Conservation (phyloP, 2,113 vertebrate species). For the Lepus americanus region DNA sequence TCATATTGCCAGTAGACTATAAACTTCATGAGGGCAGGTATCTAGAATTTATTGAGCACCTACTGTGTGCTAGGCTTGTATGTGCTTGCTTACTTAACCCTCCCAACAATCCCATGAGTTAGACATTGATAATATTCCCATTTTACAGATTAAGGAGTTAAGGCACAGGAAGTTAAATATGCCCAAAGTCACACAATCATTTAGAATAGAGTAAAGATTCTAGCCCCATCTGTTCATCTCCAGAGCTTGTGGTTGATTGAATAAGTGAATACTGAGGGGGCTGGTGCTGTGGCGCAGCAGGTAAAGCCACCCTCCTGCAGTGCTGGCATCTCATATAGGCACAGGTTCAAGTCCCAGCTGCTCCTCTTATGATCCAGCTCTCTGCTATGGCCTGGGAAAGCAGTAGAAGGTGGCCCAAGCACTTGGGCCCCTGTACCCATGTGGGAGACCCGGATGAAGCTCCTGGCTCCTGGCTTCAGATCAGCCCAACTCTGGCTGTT, state of each 20-base stretch:
- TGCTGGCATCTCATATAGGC: too few species aligned
- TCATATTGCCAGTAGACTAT: not conserved
- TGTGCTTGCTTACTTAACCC: not conserved
- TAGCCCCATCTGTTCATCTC: not conserved
- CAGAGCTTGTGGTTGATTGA: not conserved
- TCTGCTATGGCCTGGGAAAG: too few species aligned
- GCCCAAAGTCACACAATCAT: not conserved
- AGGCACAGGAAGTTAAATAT: conserved; percentile 2
- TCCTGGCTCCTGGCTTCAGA: too few species aligned
- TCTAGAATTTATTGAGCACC: not conserved
- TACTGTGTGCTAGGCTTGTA: not conserved
- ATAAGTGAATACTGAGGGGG: conserved; percentile 17
- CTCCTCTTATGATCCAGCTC: too few species aligned
- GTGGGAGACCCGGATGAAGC: too few species aligned
- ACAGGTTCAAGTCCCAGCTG: too few species aligned
- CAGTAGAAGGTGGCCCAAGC: too few species aligned
- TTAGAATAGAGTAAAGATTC: not conserved
- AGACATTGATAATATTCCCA: not conserved
- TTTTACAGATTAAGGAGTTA: not conserved
- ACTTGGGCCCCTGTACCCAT: too few species aligned
- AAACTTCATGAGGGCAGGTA: not conserved
- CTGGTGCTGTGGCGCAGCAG: too few species aligned
- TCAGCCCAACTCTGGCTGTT: too few species aligned
- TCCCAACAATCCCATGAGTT: not conserved
- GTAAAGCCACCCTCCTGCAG: too few species aligned